Evolutionary conservation across 2,113 vertebrate species (phyloP).

Genomic region (Hystrix cristata): DNA sequence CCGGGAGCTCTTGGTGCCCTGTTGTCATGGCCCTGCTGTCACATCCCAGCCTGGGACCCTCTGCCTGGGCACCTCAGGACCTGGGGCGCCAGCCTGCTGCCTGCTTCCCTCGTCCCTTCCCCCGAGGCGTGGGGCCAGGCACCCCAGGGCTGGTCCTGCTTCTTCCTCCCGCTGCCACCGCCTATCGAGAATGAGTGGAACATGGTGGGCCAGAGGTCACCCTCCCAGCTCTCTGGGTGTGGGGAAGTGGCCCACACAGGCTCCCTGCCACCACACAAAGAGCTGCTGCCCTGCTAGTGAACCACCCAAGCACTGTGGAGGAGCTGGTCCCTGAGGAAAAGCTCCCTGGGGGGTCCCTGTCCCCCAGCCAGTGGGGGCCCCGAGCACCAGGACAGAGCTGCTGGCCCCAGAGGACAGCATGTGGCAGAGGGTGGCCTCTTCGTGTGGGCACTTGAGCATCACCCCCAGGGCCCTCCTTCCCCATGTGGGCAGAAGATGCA

Average conservation of each 20-base stretch:
- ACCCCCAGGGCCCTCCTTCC: too few relatives aligned
- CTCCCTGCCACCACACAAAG: fast-evolving
- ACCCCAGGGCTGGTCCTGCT: background rate
- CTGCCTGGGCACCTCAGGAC: fast-evolving
- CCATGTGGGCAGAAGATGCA: fast-evolving
- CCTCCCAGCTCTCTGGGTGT: background rate
- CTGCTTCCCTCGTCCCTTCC: too few relatives aligned
- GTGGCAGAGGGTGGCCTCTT: background rate
- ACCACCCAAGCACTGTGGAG: background rate
- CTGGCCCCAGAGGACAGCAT: too few relatives aligned
- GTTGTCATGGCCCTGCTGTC: fast-evolving
- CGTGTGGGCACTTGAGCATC: fast-evolving
- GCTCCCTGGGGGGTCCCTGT: background rate
- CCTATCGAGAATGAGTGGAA: too few relatives aligned
- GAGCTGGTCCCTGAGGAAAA: background rate
- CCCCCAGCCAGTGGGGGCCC: background rate
- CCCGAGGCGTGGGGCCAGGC: background rate
- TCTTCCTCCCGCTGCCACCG: background rate
- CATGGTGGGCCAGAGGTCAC: background rate
- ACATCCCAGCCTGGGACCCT: fast-evolving
- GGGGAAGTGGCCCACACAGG: background rate
- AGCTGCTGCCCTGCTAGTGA: fast-evolving
- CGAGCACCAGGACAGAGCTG: too few relatives aligned
- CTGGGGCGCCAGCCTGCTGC: background rate
- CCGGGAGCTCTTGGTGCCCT: fast-evolving